Percentiles rank a stretch among this genome's conserved stretches.
phyloP scores from a whole-genome alignment of 1,140 invertebrate species.

The Lineus longissimus region DNA sequence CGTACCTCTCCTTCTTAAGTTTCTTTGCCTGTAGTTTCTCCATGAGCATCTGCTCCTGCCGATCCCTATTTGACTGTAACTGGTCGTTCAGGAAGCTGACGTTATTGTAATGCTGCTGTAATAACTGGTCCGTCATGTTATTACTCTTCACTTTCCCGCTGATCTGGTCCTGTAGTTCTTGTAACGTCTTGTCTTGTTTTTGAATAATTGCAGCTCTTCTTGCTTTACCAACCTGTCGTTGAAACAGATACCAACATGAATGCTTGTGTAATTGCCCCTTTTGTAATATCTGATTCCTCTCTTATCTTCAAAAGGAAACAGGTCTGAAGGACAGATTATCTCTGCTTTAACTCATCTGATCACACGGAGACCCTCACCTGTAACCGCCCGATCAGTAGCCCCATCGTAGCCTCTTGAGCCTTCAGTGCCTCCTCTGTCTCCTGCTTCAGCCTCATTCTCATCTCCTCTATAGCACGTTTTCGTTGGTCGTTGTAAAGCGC shows the following conservation, averaged over 20 bases:
- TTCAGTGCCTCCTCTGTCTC: slow-evolving; percentile 41
- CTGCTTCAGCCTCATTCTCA: slow-evolving; percentile 30
- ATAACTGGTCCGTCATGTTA: slow-evolving; percentile 34
- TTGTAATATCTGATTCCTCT: too few species aligned
- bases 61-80: slow-evolving; percentile 30
- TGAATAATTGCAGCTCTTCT: slow-evolving; percentile 40
- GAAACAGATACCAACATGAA: neutral
- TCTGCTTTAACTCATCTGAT: neutral
- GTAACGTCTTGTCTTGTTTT: slow-evolving; percentile 44
- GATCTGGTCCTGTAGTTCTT: slow-evolving; percentile 42
- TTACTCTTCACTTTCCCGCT: slow-evolving; percentile 27
- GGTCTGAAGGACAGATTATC: too few species aligned
- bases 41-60: slow-evolving; percentile 34
- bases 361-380: slow-evolving; percentile 31
- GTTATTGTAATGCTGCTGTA: slow-evolving; percentile 44
- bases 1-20: slow-evolving; percentile 36
- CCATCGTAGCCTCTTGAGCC: slow-evolving; percentile 39
- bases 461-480: slow-evolving; percentile 25
- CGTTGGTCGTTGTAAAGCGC: slow-evolving; percentile 29
- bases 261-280: too few species aligned
- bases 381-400: slow-evolving; percentile 41
- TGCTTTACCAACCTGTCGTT: slow-evolving; percentile 38
- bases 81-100: slow-evolving; percentile 37
- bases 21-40: slow-evolving; percentile 42
- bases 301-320: too few species aligned